A percentile compares a stretch with the other conserved stretches of the same genome.
phyloP scores from a whole-genome alignment of 64 coral and sea anemone genomes.

The Hydrozoanthus tunicans region DNA sequence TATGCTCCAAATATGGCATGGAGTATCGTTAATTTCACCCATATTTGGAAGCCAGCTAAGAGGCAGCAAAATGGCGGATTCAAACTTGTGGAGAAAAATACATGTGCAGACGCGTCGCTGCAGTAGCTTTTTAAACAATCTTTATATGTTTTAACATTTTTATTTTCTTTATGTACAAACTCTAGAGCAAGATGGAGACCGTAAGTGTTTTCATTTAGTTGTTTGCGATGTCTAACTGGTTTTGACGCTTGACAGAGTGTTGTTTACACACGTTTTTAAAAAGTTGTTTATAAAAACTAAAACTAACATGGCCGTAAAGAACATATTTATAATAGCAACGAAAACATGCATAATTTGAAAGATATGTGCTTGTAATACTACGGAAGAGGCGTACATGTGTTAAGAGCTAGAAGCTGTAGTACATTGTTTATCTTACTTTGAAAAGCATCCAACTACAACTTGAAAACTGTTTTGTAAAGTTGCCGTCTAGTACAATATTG shows the following conservation, averaged over 20 bases:
- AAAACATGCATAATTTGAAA: constrained; percentile 47
- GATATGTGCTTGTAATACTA: background rate
- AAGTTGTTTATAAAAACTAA: background rate
- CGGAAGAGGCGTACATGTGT: background rate
- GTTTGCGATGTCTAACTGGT: background rate
- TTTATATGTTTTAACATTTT: background rate
- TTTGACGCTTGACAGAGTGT: background rate
- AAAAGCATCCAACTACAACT: background rate
- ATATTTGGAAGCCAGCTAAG: constrained; percentile 19
- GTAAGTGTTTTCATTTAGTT: background rate
- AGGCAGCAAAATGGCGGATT: constrained; percentile 20
- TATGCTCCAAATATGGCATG: constrained; percentile 36
- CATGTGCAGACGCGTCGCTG: background rate
- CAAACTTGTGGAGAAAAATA: background rate
- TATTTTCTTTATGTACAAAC: background rate
- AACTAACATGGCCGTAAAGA: no score
- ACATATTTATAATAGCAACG: constrained; percentile 3
- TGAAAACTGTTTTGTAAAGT: no score
- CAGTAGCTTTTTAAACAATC: background rate
- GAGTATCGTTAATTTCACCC: background rate
- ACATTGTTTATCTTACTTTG: background rate
- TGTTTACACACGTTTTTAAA: constrained; percentile 54
- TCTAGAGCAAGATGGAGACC: constrained; percentile 21
- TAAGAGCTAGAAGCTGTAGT: background rate
- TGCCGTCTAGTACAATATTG: no score